Evolutionary conservation across 2,888 invertebrate genomes (phyloP), one percentile per base, ranked within the genome.

Genomic region (Yponomeuta malinellus): DNA sequence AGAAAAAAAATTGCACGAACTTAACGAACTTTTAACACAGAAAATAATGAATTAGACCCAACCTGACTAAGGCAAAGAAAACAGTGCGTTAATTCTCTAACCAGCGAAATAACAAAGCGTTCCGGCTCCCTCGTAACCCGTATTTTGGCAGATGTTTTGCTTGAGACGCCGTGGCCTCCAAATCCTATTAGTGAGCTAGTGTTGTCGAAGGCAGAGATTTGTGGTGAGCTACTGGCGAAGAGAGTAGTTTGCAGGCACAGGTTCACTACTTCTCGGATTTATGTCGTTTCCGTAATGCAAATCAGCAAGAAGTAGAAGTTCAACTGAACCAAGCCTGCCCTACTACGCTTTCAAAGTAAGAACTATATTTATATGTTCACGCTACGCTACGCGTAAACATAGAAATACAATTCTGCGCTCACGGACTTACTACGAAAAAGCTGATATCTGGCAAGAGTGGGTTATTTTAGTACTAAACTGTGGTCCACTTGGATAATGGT

Each of bases 71-170:
- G 52, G 52, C 52, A 15, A 59, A 59, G 52, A 59, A 59, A 59
- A 59, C 43, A 59, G 15, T 2, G 52, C 52, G 52, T 15, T 59
- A 59, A 59, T 59, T 59, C 52, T 59, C 15, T 59, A 59, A 59
- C 52, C 52, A 15, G 15, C 52, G 15, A 15, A 59, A 59, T 59
- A 59, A 59, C 52, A 59, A 59, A 59, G 52, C 52, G 12, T 52
- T 52, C 52, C 52, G 12, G 10, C 8, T 52, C 52, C 52, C 9
- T 52, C 12, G 52, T 15, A 12, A 59, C 52, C 52, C 52, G 12
- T 59, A 59, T 59, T 59, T 59, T 59, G 52, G 52, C 52, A 59
- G 52, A 59, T 59, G 52, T 59, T 59, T 59, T 59, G 52, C 52
- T 59, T 59, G 52, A 59, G 52, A 59, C 12, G 52, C 52, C 15